These are phyloP conservation scores for Drosophila lacicola DNA, from an alignment of 2,888 invertebrate species.

Conservation along the genomic window DNA sequence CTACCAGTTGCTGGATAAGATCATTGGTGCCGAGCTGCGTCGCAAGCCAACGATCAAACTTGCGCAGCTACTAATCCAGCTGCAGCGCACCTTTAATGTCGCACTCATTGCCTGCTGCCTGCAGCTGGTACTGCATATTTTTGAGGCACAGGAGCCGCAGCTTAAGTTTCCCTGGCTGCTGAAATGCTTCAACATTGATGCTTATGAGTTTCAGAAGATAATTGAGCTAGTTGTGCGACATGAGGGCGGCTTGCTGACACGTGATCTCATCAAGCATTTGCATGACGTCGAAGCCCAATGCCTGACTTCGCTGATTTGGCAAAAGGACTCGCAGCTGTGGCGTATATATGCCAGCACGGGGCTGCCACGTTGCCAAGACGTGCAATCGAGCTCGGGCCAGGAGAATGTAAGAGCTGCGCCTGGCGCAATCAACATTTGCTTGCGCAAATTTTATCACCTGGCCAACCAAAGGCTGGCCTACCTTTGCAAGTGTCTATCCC, in stretches of 20 bases:
- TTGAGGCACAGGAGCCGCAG: constrained; percentile 1
- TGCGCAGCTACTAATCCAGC: constrained; percentile 35
- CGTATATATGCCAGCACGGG: neutral
- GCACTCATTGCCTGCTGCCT: constrained; percentile 58
- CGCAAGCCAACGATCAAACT: constrained; percentile 39
- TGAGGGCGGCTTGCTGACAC: constrained; percentile 41
- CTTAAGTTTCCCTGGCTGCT: constrained; percentile 58
- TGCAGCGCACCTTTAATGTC: constrained; percentile 33
- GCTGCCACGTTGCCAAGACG: constrained; percentile 41
- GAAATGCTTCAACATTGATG: constrained; percentile 48
- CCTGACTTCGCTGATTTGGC: constrained; percentile 58
- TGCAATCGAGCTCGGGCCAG: constrained; percentile 29
- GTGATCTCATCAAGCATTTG: constrained; percentile 52
- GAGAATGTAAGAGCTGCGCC: constrained; percentile 23
- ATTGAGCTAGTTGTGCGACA: constrained; percentile 58
- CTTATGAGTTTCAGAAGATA: constrained; percentile 68
- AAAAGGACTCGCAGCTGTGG: constrained; percentile 58
- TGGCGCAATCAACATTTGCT: constrained; percentile 47
- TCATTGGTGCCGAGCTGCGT: constrained; percentile 43
- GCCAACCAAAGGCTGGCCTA: constrained; percentile 44
- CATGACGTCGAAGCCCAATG: constrained; percentile 52
- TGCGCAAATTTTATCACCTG: constrained; percentile 67
- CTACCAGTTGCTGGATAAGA: constrained; percentile 45
- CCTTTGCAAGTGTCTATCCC: constrained; percentile 44
- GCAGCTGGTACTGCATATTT: constrained; percentile 49